These are phyloP conservation scores for Ooceraea biroi DNA, from an alignment of 1,140 invertebrate genomes.

Conservation along the genomic window DNA sequence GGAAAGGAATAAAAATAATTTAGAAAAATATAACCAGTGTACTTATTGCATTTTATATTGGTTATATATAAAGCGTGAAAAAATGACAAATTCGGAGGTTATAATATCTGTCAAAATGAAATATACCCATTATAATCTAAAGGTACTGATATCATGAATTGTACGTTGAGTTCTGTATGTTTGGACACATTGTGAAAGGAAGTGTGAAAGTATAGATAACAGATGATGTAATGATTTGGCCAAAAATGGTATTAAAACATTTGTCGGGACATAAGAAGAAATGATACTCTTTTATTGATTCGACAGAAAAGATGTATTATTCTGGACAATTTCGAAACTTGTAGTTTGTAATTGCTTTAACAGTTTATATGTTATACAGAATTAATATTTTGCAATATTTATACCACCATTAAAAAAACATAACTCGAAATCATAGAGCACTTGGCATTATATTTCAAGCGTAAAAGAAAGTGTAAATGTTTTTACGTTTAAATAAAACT, in stretches of 20 bases:
- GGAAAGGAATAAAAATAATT: too few species aligned
- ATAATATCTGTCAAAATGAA: background rate
- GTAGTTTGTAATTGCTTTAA: too few species aligned
- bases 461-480: background rate
- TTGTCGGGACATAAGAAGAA: background rate
- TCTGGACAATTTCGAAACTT: too few species aligned
- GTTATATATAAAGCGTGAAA: too few species aligned
- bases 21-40: too few species aligned
- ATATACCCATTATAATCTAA: background rate
- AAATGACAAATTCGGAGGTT: too few species aligned
- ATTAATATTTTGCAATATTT: constrained; percentile 3
- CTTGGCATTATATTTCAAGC: background rate
- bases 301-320: background rate
- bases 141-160: background rate
- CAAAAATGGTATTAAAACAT: background rate
- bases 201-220: too few species aligned
- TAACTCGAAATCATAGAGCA: too few species aligned
- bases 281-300: background rate
- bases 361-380: background rate
- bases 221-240: background rate
- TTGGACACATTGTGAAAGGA: background rate
- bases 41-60: too few species aligned
- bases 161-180: background rate
- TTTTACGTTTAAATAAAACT: background rate
- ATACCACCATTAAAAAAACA: constrained; percentile 5